Base-by-base conservation (phyloP, 2,797 vertebrate species). In the Sebastes baramenuke region DNA sequence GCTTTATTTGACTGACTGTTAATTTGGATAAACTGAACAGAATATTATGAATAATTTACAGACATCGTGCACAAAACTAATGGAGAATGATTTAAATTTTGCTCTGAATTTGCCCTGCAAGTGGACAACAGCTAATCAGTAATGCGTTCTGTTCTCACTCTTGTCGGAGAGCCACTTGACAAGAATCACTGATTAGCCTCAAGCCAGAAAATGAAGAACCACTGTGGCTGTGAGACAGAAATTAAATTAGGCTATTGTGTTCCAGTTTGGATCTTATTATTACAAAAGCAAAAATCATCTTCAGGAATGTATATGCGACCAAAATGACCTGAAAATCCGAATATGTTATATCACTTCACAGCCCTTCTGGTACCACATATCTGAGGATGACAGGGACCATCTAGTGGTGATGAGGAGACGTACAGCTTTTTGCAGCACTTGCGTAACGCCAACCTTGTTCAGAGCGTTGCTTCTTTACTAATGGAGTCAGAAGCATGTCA, bases 401-500 rank as follows among this genome's bases (percentile, higher is more conserved):
- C 89, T 77, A 81, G 81, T 58, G 83, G 77, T 46, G 6, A 62
- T 8, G 8, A 56, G 72, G 54, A 78, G 73, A 75, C 11, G 1
- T 2, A 20, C 76, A 66, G 58, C 54, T 38, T 68, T 68, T 29
- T 42, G 79, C 81, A 67, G 75, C 72, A 13, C 82, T 85, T 86
- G 77, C 65, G 11, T 79, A 86, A 88, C 42, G 12, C 42, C 80
- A 73, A 69, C 76, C 74, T 82, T 77, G 75, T 64, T 67, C 72
- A 79, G 79, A 13, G 66, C 2, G 20, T 30, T 74, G 76, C 67
- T 59, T 87, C 75, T 81, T 73, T 34, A 71, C 64, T 86, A 84
- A 89, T 77, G 81, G 79, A 90, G 81, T 69, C 75, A 80, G 82
- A 87, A 79, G 79, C 67, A 60, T 75, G 86, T 80, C 84, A 84